Evolutionary conservation across 2,888 invertebrate species (phyloP), one percentile per base, ranked within the genome.

Genomic region (Drosophila anomelani): DNA sequence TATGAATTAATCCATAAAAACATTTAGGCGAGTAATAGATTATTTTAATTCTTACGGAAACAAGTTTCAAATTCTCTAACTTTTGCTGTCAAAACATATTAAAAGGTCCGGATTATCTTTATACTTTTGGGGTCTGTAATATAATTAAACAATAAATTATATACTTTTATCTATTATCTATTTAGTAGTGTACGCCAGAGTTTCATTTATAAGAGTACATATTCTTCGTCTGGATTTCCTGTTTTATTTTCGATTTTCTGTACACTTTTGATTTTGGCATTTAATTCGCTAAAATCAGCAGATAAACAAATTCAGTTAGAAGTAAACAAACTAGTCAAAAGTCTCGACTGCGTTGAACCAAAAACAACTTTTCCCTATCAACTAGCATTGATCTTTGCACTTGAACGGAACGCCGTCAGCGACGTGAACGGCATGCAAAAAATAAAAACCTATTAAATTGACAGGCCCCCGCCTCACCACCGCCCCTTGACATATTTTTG

Each of bases 351-450:
- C 69, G 44, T 60, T 70, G 38, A 51, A 23, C 72, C 57, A 63
- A 59, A 74, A 72, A 56, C 74, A 72, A 61, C 72, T 57, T 74
- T 71, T 74, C 54, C 63, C 63, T 75, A 76, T 80, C 76, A 67
- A 53, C 70, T 66, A 71, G 56, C 70, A 85, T 71, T 85, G 80
- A 81, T 85, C 71, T 76, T 70, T 81, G 67, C 74, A 67, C 67
- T 74, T 71, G 64, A 69, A 46, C 49, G 15, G 58, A 73, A 71
- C 54, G 59, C 39, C 59, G 47, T 34, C 7, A 44, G 53, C 58
- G 51, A 66, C 55, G 54, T 47, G 53, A 70, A 34, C 56, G 36
- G 47, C 55, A 68, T 56, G 56, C 69, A 26, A 68, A 67, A 55
- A 39, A n/a, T 23, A 54, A 49, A 67, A 68, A 36, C 20, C 51